These are phyloP conservation scores for Psettodes erumei DNA, from an alignment of 2,113 vertebrate species.

Conservation along the genomic window DNA sequence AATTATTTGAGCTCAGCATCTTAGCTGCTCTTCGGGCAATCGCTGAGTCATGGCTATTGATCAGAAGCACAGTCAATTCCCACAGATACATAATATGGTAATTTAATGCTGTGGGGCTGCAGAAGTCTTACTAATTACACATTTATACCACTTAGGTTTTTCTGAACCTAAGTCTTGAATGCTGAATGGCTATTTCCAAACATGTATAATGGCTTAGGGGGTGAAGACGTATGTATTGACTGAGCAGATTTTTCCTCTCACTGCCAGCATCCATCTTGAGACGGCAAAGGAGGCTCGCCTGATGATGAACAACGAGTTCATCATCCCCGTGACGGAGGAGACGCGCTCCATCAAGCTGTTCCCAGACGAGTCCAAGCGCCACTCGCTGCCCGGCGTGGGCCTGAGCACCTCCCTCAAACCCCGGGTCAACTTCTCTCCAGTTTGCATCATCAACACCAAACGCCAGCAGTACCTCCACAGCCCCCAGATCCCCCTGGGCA, in stretches of 20 bases:
- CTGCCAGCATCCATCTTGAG: constrained; percentile 91
- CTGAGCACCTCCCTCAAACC: constrained; percentile 92
- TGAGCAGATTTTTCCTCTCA: constrained; percentile 9
- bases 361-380: constrained; percentile 88
- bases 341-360: constrained; percentile 92
- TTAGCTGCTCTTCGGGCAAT: neutral
- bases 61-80: constrained; percentile 21
- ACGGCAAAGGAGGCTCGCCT: constrained; percentile 91
- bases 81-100: constrained; percentile 18
- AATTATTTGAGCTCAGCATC: neutral
- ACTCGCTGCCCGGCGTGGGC: constrained; percentile 92
- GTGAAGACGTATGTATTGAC: neutral
- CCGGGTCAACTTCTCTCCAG: constrained; percentile 87
- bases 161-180: neutral
- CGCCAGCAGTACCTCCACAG: constrained; percentile 87
- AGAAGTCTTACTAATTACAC: neutral
- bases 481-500: constrained; percentile 91
- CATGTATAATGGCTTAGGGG: neutral
- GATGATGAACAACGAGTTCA: constrained; percentile 99
- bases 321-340: constrained; percentile 94
- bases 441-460: constrained; percentile 86
- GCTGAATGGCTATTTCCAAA: constrained; percentile 9
- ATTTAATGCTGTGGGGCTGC: constrained; percentile 6
- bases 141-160: constrained; percentile 14
- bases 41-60: constrained; percentile 37